phyloP scores from a whole-genome alignment of 1,140 invertebrate species.

The Dinothrombium tinctorium region DNA sequence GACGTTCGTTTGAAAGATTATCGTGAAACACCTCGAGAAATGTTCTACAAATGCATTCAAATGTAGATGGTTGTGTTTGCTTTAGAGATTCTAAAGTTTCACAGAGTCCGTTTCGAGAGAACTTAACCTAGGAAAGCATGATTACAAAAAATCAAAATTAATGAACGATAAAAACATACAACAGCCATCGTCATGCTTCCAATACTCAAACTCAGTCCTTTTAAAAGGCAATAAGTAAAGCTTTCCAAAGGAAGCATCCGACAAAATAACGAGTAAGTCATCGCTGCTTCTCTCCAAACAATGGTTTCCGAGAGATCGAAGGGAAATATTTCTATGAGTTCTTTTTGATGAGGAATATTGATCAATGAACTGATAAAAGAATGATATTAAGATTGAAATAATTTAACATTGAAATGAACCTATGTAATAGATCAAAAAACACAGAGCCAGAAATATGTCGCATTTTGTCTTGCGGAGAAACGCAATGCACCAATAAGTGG shows the following conservation, averaged over 20 bases:
- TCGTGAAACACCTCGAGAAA: not conserved
- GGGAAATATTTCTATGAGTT: not conserved
- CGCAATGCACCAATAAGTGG: slow-evolving; percentile 2
- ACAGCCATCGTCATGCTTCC: not conserved
- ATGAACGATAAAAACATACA: not conserved
- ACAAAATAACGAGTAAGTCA: not conserved
- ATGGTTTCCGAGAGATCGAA: not conserved
- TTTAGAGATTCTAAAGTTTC: not conserved
- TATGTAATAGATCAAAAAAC: not conserved
- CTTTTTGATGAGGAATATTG: not conserved
- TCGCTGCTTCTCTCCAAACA: too few relatives aligned
- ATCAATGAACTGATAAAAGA: not conserved
- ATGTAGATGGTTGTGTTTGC: not conserved
- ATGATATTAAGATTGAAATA: not conserved
- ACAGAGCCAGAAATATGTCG: not conserved
- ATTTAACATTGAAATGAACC: not conserved
- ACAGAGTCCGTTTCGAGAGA: not conserved
- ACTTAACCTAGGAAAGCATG: not conserved
- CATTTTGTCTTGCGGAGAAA: slow-evolving; percentile 1
- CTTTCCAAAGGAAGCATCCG: not conserved
- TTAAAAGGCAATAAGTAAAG: not conserved
- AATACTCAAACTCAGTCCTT: not conserved
- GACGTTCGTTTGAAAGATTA: not conserved
- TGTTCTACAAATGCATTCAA: not conserved
- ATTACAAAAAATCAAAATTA: not conserved